A percentile compares a stretch with the other conserved stretches of the same genome.
These are phyloP conservation scores for Procambarus virginalis DNA, from an alignment of 1,140 invertebrate species.

Conservation along the genomic window DNA sequence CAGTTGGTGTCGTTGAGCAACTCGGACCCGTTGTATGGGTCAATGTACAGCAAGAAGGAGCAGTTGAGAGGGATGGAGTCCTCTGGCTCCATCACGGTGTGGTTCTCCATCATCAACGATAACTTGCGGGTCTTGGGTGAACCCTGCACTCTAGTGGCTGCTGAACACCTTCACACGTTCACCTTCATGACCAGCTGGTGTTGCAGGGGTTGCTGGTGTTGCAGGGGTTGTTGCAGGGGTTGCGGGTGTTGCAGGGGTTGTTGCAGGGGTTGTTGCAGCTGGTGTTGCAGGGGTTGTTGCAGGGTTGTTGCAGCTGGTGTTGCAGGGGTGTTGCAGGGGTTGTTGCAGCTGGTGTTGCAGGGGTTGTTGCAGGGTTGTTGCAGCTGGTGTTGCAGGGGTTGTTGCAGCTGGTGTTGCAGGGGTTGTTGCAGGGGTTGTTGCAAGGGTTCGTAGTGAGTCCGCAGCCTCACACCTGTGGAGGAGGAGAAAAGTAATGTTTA, in stretches of 20 bases:
- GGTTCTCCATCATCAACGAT: slow-evolving; percentile 19
- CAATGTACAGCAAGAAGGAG: slow-evolving; percentile 17
- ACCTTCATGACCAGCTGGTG: neutral
- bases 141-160: neutral
- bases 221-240: too few species aligned
- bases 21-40: slow-evolving; percentile 8
- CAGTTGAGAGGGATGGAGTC: slow-evolving; percentile 33
- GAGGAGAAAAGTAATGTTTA: too few species aligned
- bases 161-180: neutral
- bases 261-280: too few species aligned
- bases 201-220: too few species aligned
- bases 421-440: too few species aligned
- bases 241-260: neutral
- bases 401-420: too few species aligned
- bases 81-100: neutral
- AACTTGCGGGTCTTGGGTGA: neutral
- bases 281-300: too few species aligned
- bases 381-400: neutral
- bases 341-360: too few species aligned
- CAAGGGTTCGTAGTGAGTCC: too few species aligned
- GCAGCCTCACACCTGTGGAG: too few species aligned
- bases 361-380: too few species aligned
- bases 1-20: slow-evolving; percentile 58
- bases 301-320: too few species aligned
- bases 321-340: neutral